A percentile compares a stretch with the other conserved stretches of the same genome.
phyloP scores from a whole-genome alignment of 1,140 invertebrate genomes.

The Plutomurus gul region DNA sequence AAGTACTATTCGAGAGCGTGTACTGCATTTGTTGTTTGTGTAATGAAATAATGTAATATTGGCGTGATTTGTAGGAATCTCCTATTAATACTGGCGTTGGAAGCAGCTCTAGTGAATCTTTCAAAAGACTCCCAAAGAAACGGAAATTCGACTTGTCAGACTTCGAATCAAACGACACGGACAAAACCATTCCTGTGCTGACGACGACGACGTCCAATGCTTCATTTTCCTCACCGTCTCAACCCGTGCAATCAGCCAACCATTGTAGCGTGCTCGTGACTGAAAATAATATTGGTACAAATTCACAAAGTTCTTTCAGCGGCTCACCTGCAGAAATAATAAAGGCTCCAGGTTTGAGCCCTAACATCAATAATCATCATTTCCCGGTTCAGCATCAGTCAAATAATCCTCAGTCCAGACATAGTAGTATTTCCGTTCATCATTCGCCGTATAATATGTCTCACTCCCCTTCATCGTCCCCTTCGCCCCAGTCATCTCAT shows the following conservation, averaged over 20 bases:
- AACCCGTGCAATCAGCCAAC: constrained; percentile 22
- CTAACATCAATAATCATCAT: constrained; percentile 16
- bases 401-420: neutral
- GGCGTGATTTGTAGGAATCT: neutral
- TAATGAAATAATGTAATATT: neutral
- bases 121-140: constrained; percentile 50
- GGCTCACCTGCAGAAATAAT: constrained; percentile 11
- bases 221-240: neutral
- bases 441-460: neutral
- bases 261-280: constrained; percentile 12
- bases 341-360: constrained; percentile 9
- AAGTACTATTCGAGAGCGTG: too few species aligned
- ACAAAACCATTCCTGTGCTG: constrained; percentile 32
- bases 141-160: constrained; percentile 52
- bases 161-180: constrained; percentile 43
- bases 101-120: constrained; percentile 35
- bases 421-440: constrained; percentile 19
- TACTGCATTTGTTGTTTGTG: neutral
- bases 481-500: neutral
- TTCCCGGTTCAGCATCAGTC: constrained; percentile 20
- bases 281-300: constrained; percentile 22
- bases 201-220: constrained; percentile 18
- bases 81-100: neutral
- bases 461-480: neutral
- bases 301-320: constrained; percentile 26